These are phyloP conservation scores for Drosophila pachea DNA, from an alignment of 1,140 invertebrate genomes.

Conservation along the genomic window DNA sequence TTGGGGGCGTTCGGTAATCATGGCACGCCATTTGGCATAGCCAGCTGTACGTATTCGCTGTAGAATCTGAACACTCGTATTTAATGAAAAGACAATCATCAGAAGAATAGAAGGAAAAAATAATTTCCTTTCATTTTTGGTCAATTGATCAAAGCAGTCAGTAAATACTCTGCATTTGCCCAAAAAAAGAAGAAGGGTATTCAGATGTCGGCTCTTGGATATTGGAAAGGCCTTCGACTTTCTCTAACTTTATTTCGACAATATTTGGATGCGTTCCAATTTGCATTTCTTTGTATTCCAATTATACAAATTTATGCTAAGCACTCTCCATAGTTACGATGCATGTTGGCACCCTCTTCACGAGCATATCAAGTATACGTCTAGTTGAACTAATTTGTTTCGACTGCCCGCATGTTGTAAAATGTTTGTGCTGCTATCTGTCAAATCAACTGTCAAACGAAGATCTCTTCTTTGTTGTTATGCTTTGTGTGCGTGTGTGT, in stretches of 20 bases:
- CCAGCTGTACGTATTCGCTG: conserved; percentile 35
- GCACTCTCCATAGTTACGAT: conserved; percentile 33
- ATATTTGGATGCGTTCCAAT: not conserved
- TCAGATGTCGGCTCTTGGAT: no score
- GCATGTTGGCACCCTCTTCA: conserved; percentile 49
- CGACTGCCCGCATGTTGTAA: conserved; percentile 56
- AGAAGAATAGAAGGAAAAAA: no score
- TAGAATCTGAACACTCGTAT: not conserved
- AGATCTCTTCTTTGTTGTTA: conserved; percentile 37
- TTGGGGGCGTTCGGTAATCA: conserved; percentile 37
- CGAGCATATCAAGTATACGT: conserved; percentile 69
- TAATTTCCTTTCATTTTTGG: no score
- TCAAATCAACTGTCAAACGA: conserved; percentile 76
- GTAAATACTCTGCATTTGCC: no score
- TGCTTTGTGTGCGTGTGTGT: conserved; percentile 2
- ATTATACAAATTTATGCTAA: conserved; percentile 5
- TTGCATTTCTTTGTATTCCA: not conserved
- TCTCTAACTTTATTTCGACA: not conserved
- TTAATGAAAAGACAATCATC: not conserved
- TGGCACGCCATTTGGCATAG: conserved; percentile 57
- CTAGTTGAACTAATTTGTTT: conserved; percentile 76
- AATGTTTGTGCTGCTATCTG: conserved; percentile 75
- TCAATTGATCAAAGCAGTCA: no score
- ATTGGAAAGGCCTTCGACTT: not conserved
- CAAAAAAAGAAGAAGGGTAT: no score